Evolutionary conservation across 2,888 invertebrate genomes (phyloP).

Genomic region (Hypena proboscidalis): DNA sequence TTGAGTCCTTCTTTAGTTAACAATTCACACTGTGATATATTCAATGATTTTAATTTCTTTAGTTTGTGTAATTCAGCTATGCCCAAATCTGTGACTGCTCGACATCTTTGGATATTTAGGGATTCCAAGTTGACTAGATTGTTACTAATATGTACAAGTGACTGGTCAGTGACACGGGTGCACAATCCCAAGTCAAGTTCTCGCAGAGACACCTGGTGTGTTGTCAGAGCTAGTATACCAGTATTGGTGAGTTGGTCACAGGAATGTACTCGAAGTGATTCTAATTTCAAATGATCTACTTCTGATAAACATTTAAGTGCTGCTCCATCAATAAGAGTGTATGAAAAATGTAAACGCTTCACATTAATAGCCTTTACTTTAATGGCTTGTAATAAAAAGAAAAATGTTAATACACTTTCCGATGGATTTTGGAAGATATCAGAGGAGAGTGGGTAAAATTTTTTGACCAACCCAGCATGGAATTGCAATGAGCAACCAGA

Average conservation of each 20-base stretch:
- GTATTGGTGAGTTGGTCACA: slow-evolving; percentile 87
- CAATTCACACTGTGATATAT: slow-evolving; percentile 88
- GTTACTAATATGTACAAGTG: slow-evolving; percentile 85
- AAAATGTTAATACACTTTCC: slow-evolving; percentile 90
- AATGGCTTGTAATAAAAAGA: slow-evolving; percentile 86
- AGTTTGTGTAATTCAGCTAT: slow-evolving; percentile 83
- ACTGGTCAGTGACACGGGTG: slow-evolving; percentile 87
- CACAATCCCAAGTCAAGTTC: slow-evolving; percentile 88
- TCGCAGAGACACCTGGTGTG: slow-evolving; percentile 82
- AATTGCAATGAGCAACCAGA: slow-evolving; percentile 89
- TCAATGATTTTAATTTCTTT: slow-evolving; percentile 83
- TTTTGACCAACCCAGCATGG: slow-evolving; percentile 87
- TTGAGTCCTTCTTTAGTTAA: slow-evolving; percentile 87
- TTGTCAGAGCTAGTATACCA: slow-evolving; percentile 83
- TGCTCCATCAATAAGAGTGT: slow-evolving; percentile 88
- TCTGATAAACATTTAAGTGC: slow-evolving; percentile 84
- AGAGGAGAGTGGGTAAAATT: slow-evolving; percentile 86
- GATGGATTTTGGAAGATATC: slow-evolving; percentile 79
- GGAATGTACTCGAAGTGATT: slow-evolving; percentile 78
- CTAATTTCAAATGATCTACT: slow-evolving; percentile 79
- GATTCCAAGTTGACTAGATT: slow-evolving; percentile 84
- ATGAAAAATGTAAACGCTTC: slow-evolving; percentile 87
- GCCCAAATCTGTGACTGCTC: slow-evolving; percentile 87
- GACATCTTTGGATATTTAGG: slow-evolving; percentile 87
- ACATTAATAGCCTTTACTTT: slow-evolving; percentile 80